Conservation (phyloP, 2,113 vertebrate genomes). For the Tricholaema leucomelas region DNA sequence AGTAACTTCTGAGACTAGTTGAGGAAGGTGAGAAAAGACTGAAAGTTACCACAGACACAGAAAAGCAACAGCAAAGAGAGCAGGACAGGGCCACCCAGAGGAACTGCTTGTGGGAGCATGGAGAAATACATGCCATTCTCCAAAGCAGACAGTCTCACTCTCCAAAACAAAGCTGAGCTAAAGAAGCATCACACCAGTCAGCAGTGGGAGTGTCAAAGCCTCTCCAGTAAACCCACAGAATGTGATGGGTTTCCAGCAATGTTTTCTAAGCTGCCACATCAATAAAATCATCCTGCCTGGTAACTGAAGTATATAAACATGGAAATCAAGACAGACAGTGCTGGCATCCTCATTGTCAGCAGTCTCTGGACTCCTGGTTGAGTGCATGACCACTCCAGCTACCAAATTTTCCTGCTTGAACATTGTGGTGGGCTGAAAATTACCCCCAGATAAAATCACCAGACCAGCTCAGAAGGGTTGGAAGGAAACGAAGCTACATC, state of each 20-base stretch:
- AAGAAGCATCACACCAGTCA: neutral
- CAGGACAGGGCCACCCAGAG: neutral
- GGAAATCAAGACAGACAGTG: neutral
- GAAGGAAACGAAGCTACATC: no score
- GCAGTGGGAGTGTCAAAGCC: neutral
- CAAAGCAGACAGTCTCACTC: no score
- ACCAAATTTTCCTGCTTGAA: neutral
- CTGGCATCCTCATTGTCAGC: accelerated
- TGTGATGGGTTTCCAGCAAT: neutral
- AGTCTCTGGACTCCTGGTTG: neutral
- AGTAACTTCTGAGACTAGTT: neutral
- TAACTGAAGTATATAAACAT: neutral
- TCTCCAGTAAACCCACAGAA: neutral
- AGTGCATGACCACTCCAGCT: neutral
- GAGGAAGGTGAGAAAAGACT: neutral
- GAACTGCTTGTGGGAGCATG: neutral
- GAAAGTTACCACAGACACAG: neutral
- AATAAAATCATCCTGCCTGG: neutral
- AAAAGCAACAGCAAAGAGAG: neutral
- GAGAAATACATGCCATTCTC: neutral
- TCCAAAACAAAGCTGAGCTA: neutral
- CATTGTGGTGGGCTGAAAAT: no score
- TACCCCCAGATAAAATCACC: no score
- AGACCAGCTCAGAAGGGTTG: no score
- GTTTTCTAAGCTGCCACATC: neutral